Conservation (phyloP, 2,113 vertebrate genomes). For the Centropristis striata region DNA sequence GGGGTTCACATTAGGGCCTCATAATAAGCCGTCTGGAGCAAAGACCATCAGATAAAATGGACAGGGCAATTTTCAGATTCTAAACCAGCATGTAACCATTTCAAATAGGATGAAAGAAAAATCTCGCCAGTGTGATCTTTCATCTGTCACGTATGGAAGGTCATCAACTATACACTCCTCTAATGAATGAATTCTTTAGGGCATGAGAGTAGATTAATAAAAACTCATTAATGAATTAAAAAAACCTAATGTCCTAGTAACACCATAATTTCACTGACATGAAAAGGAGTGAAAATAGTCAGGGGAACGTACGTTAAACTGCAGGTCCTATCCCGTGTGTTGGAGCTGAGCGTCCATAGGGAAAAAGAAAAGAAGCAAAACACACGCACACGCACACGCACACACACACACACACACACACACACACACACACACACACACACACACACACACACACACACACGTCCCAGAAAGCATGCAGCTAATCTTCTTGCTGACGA, state of each 20-base stretch:
- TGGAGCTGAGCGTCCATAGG: constrained; percentile 5
- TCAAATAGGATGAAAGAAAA: neutral
- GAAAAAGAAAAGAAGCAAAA: constrained; percentile 40
- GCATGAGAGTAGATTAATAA: constrained; percentile 4
- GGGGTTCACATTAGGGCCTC: neutral
- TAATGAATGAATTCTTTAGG: constrained; percentile 31
- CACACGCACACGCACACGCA: neutral
- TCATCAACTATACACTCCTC: neutral
- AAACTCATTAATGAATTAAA: neutral
- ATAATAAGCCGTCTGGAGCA: neutral
- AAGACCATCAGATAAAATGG: neutral
- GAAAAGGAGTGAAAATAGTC: constrained; percentile 41
- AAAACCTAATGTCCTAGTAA: constrained; percentile 50
- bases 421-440: neutral
- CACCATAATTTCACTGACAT: constrained; percentile 43
- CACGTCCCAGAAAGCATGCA: constrained; percentile 45
- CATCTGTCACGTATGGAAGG: constrained; percentile 6
- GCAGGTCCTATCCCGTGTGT: constrained; percentile 37
- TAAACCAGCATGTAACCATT: neutral
- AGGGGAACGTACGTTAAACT: constrained; percentile 36
- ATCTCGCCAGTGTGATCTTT: constrained; percentile 15
- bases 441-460: constrained; percentile 5
- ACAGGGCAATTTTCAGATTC: constrained; percentile 21
- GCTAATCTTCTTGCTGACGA: constrained; percentile 55
- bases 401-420: constrained; percentile 1